Conservation (phyloP, 35 echinoderm and acorn worm genomes). For the Ophiothrix spiculata region DNA sequence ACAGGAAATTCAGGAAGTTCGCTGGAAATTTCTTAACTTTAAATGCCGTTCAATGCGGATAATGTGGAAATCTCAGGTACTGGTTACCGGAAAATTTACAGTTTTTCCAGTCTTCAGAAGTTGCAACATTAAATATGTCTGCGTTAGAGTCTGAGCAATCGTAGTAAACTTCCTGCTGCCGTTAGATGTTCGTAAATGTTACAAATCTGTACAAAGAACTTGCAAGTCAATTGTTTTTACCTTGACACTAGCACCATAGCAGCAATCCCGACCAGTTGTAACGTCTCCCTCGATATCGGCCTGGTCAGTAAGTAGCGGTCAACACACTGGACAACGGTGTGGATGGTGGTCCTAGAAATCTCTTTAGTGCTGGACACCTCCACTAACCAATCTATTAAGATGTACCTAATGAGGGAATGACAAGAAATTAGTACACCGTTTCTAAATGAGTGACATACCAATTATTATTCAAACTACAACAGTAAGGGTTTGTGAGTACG, state of each 20-base stretch:
- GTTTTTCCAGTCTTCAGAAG: no score
- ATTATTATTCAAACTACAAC: no score
- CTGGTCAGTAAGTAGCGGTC: conserved; percentile 75
- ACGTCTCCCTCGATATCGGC: conserved; percentile 54
- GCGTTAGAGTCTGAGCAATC: background rate
- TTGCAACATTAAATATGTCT: background rate
- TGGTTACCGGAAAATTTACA: no score
- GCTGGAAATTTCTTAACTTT: no score
- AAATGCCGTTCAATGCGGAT: no score
- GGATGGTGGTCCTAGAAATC: conserved; percentile 67
- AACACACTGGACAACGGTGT: conserved; percentile 67
- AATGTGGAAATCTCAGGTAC: no score
- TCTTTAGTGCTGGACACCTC: conserved; percentile 87
- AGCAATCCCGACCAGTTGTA: conserved; percentile 87
- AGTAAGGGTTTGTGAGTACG: no score
- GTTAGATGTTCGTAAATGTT: no score
- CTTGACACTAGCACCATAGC: conserved; percentile 90
- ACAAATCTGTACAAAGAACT: no score
- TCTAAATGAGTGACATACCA: no score
- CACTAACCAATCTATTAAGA: conserved; percentile 91
- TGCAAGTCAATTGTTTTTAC: conserved; percentile 46
- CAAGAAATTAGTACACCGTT: background rate
- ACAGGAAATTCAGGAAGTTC: no score
- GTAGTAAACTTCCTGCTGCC: background rate
- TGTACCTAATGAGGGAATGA: conserved; percentile 51